Percentiles rank a stretch among this genome's conserved stretches.
Evolutionary conservation across 2,888 invertebrate species (phyloP).

Genomic region (Zaprionus bogoriensis): DNA sequence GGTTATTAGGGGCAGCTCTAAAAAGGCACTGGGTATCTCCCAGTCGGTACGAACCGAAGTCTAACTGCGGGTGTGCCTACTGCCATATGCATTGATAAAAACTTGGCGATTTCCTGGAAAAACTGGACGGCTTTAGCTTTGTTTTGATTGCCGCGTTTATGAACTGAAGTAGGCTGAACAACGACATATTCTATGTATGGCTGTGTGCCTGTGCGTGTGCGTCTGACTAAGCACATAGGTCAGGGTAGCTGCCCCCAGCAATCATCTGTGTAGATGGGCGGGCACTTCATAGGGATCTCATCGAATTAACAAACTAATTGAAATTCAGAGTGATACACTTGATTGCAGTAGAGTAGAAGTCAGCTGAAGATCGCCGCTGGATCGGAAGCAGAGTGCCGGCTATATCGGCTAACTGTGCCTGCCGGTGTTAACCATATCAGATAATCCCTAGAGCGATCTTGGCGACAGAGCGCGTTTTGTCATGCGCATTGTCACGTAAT

Average conservation of each 20-base stretch:
- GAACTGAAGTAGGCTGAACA: slow-evolving; percentile 2
- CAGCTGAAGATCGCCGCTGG: no score
- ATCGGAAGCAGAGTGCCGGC: no score
- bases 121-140: slow-evolving; percentile 5
- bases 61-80: not conserved
- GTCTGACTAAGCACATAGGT: slow-evolving; percentile 17
- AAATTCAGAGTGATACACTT: no score
- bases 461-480: not conserved
- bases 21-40: slow-evolving; percentile 3
- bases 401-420: no score
- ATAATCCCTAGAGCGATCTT: no score
- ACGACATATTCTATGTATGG: not conserved
- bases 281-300: no score
- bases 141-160: slow-evolving; percentile 10
- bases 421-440: no score
- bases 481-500: not conserved
- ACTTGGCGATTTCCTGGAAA: slow-evolving; percentile 16
- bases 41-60: not conserved
- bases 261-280: no score
- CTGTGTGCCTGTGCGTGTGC: not conserved
- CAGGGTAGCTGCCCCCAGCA: slow-evolving; percentile 9
- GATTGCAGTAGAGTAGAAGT: no score
- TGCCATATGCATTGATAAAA: slow-evolving; percentile 21
- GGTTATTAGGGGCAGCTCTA: not conserved
- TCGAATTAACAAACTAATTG: no score